Conservation (phyloP, 2,888 invertebrate species). For the Orthosia incerta region DNA sequence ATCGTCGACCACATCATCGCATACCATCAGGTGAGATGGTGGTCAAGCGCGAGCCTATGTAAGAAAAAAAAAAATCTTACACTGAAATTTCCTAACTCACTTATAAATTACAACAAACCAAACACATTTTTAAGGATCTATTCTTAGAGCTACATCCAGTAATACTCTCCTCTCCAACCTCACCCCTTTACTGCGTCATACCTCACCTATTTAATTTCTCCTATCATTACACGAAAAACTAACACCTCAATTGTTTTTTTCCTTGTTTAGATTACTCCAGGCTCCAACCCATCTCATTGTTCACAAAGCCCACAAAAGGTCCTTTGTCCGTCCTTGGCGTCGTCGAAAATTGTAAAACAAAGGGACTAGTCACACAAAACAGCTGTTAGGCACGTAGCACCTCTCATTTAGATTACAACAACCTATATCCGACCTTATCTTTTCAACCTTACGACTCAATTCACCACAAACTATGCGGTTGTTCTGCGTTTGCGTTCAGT, state of each 20-base stretch:
- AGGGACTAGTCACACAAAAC: conserved; percentile 79
- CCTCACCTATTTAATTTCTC: neutral
- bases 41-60: too few species aligned
- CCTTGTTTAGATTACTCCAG: conserved; percentile 58
- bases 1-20: too few species aligned
- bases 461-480: neutral
- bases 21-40: too few species aligned
- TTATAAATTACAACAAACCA: neutral
- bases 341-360: conserved; percentile 81
- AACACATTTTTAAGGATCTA: neutral
- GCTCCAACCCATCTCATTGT: conserved; percentile 54
- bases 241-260: conserved; percentile 40
- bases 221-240: conserved; percentile 30
- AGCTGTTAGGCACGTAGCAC: conserved; percentile 84
- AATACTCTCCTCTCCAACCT: neutral
- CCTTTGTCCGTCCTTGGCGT: conserved; percentile 76
- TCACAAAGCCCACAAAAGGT: conserved; percentile 64
- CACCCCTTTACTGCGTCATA: neutral
- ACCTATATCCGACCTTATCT: conserved; percentile 52
- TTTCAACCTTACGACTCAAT: neutral
- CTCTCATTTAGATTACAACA: conserved; percentile 45
- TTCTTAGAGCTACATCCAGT: neutral
- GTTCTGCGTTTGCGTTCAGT: neutral
- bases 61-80: too few species aligned
- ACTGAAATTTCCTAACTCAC: neutral